Percentiles rank a stretch among this genome's conserved stretches.
Evolutionary conservation across 2,888 invertebrate species (phyloP).

Genomic region (Philaethria dido): DNA sequence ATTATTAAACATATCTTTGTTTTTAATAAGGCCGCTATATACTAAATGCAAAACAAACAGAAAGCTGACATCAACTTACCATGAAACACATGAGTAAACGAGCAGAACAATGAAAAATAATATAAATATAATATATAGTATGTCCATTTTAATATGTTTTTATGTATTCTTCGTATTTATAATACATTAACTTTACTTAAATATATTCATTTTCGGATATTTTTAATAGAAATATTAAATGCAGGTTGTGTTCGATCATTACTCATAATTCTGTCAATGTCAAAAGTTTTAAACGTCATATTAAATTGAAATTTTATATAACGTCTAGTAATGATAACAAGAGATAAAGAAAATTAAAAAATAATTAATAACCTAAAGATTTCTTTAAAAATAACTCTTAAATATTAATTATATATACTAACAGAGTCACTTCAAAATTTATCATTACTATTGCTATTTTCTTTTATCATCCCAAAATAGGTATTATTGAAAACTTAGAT

Average conservation of each 20-base stretch:
- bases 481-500: no score
- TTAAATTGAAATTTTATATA: conserved; percentile 8
- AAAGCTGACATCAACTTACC: conserved; percentile 65
- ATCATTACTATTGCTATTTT: no score
- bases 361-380: no score
- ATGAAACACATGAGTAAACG: conserved; percentile 85
- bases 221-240: conserved; percentile 12
- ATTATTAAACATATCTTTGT: background rate
- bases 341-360: background rate
- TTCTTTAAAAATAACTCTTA: no score
- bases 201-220: conserved; percentile 30
- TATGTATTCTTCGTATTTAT: conserved; percentile 49
- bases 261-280: conserved; percentile 29
- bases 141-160: conserved; percentile 63
- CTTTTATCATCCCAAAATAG: no score
- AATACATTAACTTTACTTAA: conserved; percentile 25
- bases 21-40: background rate
- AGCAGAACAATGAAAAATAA: conserved; percentile 66
- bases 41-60: conserved; percentile 34
- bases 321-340: background rate
- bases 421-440: no score
- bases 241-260: conserved; percentile 12
- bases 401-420: no score
- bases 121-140: conserved; percentile 55
- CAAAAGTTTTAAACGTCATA: conserved; percentile 7